A percentile compares a stretch with the other conserved stretches of the same genome.
phyloP scores from a whole-genome alignment of 2,888 invertebrate genomes.

The Polydrusus pterygomalis region DNA sequence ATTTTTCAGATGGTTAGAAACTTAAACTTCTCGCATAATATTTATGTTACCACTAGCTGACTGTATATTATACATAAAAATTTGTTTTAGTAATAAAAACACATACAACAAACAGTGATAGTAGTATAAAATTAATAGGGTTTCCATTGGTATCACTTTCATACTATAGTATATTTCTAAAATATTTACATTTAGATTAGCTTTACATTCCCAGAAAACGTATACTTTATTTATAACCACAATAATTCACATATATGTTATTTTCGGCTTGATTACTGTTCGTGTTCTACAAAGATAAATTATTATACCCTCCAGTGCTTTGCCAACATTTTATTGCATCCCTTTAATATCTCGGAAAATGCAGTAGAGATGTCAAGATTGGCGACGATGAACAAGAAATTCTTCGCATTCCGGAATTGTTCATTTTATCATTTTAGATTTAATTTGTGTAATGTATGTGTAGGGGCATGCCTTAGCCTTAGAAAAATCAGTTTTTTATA shows the following conservation, averaged over 20 bases:
- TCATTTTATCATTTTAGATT: constrained; percentile 7
- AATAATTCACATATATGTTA: neutral
- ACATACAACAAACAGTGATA: no score
- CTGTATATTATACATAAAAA: no score
- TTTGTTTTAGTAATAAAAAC: no score
- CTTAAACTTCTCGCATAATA: no score
- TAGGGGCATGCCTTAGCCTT: neutral
- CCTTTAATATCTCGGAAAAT: constrained; percentile 29
- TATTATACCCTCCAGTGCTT: constrained; percentile 4
- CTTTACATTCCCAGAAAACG: no score
- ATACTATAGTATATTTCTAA: no score
- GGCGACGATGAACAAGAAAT: constrained; percentile 9
- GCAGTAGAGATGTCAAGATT: constrained; percentile 19
- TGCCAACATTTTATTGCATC: constrained; percentile 26
- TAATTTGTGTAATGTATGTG: constrained; percentile 13
- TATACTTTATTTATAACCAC: no score
- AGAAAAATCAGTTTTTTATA: neutral
- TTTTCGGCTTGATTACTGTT: constrained; percentile 8
- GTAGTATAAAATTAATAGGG: no score
- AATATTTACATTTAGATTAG: no score
- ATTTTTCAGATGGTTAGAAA: no score
- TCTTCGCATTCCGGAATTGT: neutral
- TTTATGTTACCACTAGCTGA: no score
- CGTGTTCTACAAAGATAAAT: constrained; percentile 29
- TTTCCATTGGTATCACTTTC: no score